phyloP scores from a whole-genome alignment of 2,113 vertebrate species.

The Eclectus roratus region DNA sequence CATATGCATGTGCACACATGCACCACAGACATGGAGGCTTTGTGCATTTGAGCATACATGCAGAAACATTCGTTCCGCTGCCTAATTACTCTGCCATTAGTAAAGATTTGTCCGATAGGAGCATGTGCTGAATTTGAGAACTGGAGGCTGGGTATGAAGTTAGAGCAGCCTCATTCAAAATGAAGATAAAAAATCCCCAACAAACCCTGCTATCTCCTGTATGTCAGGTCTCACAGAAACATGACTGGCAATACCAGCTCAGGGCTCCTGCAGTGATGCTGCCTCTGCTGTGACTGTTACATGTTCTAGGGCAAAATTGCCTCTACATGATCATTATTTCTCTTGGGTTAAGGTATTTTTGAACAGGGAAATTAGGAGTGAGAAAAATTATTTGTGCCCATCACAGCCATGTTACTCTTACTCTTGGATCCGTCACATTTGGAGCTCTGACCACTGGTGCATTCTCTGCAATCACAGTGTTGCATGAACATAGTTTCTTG shows the following conservation, averaged over 20 bases:
- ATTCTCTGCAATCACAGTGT: background rate
- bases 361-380: background rate
- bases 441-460: background rate
- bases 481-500: background rate
- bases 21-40: background rate
- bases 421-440: background rate
- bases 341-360: background rate
- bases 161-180: constrained; percentile 2
- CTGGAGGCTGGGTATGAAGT: background rate
- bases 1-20: fast-evolving
- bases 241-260: background rate
- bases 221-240: background rate
- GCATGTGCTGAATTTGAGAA: background rate
- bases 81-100: background rate
- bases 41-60: background rate
- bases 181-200: background rate
- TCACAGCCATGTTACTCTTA: background rate
- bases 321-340: background rate
- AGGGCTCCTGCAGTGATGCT: background rate
- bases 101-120: background rate
- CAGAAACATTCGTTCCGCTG: fast-evolving
- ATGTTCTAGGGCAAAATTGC: background rate
- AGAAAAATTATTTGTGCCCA: background rate
- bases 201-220: background rate
- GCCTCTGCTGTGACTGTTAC: background rate